Evolutionary conservation across 2,888 invertebrate genomes (phyloP).

Genomic region (Adelphocoris suturalis): DNA sequence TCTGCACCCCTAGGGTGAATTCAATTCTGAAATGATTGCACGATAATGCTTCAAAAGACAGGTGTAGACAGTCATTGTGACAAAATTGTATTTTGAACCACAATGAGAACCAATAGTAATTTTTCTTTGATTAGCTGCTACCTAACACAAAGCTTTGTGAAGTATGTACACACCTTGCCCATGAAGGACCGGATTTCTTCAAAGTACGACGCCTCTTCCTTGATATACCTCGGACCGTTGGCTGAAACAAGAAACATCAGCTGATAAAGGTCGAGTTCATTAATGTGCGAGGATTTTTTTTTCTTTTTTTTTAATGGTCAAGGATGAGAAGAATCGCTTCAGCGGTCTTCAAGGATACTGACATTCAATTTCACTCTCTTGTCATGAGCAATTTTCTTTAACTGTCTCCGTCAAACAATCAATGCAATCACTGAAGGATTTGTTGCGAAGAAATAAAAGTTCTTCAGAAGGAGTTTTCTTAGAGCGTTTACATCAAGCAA

Average conservation of each 20-base stretch:
- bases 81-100: too few species aligned
- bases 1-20: too few species aligned
- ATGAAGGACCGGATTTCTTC: slow-evolving; percentile 94
- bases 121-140: too few species aligned
- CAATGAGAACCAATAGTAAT: too few species aligned
- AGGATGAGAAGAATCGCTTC: slow-evolving; percentile 1
- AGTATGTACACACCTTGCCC: slow-evolving; percentile 84
- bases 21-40: too few species aligned
- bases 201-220: slow-evolving; percentile 88
- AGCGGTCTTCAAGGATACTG: background rate
- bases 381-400: slow-evolving; percentile 2
- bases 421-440: background rate
- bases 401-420: background rate
- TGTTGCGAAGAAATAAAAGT: too few species aligned
- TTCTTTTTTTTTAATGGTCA: background rate
- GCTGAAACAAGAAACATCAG: slow-evolving; percentile 35
- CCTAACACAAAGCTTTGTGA: background rate
- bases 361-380: background rate
- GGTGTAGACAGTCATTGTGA: too few species aligned
- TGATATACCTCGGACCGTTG: slow-evolving; percentile 81
- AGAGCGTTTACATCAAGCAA: too few species aligned
- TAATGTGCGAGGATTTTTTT: background rate
- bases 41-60: too few species aligned
- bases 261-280: slow-evolving; percentile 40
- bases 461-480: too few species aligned